phyloP scores from a whole-genome alignment of 2,888 invertebrate genomes.

The Plagodis dolabraria region DNA sequence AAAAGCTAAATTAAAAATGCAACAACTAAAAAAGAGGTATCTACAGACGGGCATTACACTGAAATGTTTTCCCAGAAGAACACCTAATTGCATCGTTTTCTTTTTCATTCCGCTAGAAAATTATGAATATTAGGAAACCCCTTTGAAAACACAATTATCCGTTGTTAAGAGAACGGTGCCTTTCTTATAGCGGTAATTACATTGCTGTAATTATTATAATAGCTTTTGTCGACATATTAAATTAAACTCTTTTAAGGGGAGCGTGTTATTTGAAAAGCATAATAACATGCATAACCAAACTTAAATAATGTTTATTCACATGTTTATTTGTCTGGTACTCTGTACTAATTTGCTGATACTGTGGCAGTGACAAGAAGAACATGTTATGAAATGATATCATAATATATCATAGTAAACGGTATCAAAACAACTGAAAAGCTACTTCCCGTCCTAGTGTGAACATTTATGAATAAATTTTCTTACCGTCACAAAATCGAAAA shows the following conservation, averaged over 20 bases:
- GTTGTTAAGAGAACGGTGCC: conserved; percentile 64
- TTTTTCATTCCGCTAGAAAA: conserved; percentile 54
- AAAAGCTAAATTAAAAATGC: neutral
- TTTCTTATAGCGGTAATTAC: conserved; percentile 74
- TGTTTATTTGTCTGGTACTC: no score
- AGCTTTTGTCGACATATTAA: conserved; percentile 74
- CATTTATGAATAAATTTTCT: no score
- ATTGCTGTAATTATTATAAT: conserved; percentile 79
- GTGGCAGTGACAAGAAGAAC: no score
- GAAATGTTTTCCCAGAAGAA: conserved; percentile 7
- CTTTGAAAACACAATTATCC: conserved; percentile 77
- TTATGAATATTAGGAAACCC: conserved; percentile 62
- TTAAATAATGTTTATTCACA: no score
- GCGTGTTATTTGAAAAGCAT: conserved; percentile 8
- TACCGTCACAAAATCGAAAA: no score
- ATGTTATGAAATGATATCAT: no score
- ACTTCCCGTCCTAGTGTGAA: no score
- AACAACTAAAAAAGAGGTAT: neutral
- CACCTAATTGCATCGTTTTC: conserved; percentile 17
- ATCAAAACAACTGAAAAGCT: no score
- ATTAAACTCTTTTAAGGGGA: conserved; percentile 67
- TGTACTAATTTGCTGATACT: no score
- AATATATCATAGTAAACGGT: no score
- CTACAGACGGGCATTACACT: neutral
- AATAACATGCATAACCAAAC: no score